Evolutionary conservation across 2,113 vertebrate species (phyloP).

Genomic region (Hippocampus mohnikei): DNA sequence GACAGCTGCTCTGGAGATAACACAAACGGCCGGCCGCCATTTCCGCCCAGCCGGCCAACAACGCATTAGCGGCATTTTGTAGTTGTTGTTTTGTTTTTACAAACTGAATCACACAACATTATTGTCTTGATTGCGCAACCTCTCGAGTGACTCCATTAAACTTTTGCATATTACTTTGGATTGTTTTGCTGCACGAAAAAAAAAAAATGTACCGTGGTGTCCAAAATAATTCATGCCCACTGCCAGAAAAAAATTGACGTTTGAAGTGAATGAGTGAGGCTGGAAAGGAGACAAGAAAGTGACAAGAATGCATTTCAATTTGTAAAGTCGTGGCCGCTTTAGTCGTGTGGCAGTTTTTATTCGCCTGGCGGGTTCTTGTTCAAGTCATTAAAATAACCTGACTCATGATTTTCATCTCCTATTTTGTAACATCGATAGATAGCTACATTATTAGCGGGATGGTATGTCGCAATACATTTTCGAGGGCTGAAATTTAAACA

Average conservation of each 20-base stretch:
- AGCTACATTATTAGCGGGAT: too few relatives aligned
- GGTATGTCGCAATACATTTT: too few relatives aligned
- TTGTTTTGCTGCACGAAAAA: conserved; percentile 59
- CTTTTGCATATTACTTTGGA: conserved; percentile 75
- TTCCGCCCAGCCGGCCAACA: conserved; percentile 61
- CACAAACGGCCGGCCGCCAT: conserved; percentile 57
- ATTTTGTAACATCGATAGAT: too few relatives aligned
- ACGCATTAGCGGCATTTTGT: conserved; percentile 44
- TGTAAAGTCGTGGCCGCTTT: too few relatives aligned
- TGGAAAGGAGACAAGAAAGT: neutral
- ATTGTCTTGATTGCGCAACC: conserved; percentile 39
- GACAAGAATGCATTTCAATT: neutral
- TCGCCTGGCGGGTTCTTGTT: too few relatives aligned
- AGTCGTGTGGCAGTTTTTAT: too few relatives aligned
- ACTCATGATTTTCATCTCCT: too few relatives aligned
- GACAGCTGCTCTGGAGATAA: conserved; percentile 66
- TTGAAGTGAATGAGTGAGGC: neutral
- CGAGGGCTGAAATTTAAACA: too few relatives aligned
- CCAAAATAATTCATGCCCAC: neutral
- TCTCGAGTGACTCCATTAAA: conserved; percentile 22
- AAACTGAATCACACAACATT: conserved; percentile 38
- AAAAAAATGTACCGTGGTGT: neutral
- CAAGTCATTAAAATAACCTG: too few relatives aligned
- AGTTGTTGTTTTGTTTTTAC: neutral
- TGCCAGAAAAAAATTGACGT: neutral